A percentile compares a stretch with the other conserved stretches of the same genome.
phyloP scores from a whole-genome alignment of 2,113 vertebrate genomes.

The Poeciliopsis prolifica region DNA sequence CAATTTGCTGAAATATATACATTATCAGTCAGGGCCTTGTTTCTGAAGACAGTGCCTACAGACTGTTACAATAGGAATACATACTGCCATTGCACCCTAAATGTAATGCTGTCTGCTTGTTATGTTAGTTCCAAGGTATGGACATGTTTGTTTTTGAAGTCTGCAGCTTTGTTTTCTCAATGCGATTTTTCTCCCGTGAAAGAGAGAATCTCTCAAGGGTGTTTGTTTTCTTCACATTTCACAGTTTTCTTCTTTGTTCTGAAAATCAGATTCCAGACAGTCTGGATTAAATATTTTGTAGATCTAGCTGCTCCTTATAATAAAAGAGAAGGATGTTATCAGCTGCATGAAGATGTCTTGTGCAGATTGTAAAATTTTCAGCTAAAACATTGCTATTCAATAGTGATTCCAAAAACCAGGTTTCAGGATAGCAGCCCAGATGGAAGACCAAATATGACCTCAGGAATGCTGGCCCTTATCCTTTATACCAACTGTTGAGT shows the following conservation, averaged over 20 bases:
- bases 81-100: conserved; percentile 38
- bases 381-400: too few relatives aligned
- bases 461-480: too few relatives aligned
- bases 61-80: conserved; percentile 42
- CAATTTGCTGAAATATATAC: conserved; percentile 55
- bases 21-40: conserved; percentile 47
- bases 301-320: too few relatives aligned
- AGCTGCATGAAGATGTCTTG: too few relatives aligned
- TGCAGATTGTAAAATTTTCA: too few relatives aligned
- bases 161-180: conserved; percentile 29
- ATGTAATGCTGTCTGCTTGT: conserved; percentile 37
- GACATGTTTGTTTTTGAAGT: conserved; percentile 48
- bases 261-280: conserved; percentile 27
- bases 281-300: conserved; percentile 1
- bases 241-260: conserved; percentile 16
- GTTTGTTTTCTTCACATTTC: conserved; percentile 5
- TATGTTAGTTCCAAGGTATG: conserved; percentile 15
- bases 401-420: too few relatives aligned
- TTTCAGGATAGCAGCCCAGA: too few relatives aligned
- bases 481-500: too few relatives aligned
- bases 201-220: conserved; percentile 27
- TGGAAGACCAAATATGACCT: too few relatives aligned
- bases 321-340: too few relatives aligned
- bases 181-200: conserved; percentile 45
- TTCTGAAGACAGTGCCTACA: conserved; percentile 41